Conservation (phyloP, 1,140 invertebrate species). For the Drosophila punjabiensis region DNA sequence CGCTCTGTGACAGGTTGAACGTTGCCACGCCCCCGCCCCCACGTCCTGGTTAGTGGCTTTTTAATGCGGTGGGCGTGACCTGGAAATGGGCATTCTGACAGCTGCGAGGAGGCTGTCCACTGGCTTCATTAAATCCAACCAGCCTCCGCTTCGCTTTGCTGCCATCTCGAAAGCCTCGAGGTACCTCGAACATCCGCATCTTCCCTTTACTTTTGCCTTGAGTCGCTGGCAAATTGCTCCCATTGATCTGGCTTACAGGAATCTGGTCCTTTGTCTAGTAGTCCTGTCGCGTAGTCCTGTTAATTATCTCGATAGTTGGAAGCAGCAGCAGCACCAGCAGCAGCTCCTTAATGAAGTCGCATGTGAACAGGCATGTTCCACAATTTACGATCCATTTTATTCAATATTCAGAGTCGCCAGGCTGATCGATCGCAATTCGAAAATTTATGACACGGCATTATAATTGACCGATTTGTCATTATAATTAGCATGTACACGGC, state of each 20-base stretch:
- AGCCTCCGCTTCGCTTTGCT: neutral
- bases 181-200: conserved; percentile 29
- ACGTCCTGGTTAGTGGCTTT: conserved; percentile 69
- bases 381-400: conserved; percentile 76
- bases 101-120: conserved; percentile 53
- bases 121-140: conserved; percentile 67
- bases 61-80: conserved; percentile 74
- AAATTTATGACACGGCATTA: conserved; percentile 82
- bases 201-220: conserved; percentile 62
- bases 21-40: conserved; percentile 71
- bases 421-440: conserved; percentile 69
- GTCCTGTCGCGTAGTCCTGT: conserved; percentile 28
- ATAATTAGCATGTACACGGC: conserved; percentile 71
- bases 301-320: conserved; percentile 27
- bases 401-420: conserved; percentile 68
- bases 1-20: conserved; percentile 71
- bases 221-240: conserved; percentile 47
- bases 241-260: conserved; percentile 54
- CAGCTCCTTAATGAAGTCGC: conserved; percentile 59
- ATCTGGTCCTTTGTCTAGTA: conserved; percentile 53
- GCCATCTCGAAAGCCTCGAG: neutral
- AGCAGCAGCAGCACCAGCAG: neutral
- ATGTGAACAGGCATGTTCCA: conserved; percentile 34
- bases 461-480: conserved; percentile 84
- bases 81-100: conserved; percentile 71